phyloP scores from a whole-genome alignment of 2,113 vertebrate species.

The Callopanchax toddi region DNA sequence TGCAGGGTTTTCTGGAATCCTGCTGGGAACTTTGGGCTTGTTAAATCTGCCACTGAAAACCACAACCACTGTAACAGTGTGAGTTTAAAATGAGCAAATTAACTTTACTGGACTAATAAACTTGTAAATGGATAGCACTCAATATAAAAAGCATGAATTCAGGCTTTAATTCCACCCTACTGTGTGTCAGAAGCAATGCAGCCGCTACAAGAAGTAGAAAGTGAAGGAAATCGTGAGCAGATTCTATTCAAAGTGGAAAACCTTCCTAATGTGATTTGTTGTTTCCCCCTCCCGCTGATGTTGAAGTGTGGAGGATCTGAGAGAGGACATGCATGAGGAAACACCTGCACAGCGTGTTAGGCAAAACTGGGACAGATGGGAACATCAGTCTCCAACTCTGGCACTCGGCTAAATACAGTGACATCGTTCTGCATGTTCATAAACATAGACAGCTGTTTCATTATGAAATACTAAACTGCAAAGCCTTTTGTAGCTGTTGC shows the following conservation, averaged over 20 bases:
- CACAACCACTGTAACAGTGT: conserved; percentile 12
- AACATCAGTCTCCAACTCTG: no score
- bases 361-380: conserved; percentile 27
- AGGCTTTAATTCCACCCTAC: not conserved
- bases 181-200: conserved; percentile 1
- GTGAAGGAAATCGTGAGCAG: conserved; percentile 45
- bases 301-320: conserved; percentile 31
- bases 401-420: no score
- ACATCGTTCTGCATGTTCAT: no score
- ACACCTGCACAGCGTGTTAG: conserved; percentile 6
- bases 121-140: not conserved
- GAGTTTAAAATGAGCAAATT: conserved; percentile 24
- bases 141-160: conserved; percentile 19
- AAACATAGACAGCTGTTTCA: no score
- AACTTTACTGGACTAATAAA: conserved; percentile 50
- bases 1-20: not conserved
- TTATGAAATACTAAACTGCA: no score
- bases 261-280: conserved; percentile 33
- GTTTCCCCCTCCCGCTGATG: conserved; percentile 24
- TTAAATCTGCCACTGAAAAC: conserved; percentile 32
- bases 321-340: conserved; percentile 31
- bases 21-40: conserved; percentile 2
- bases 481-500: no score
- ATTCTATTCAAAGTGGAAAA: conserved; percentile 33
- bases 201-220: conserved; percentile 21